Evolutionary conservation across 1,140 invertebrate genomes (phyloP).

Genomic region (Drosophila ogumai): DNA sequence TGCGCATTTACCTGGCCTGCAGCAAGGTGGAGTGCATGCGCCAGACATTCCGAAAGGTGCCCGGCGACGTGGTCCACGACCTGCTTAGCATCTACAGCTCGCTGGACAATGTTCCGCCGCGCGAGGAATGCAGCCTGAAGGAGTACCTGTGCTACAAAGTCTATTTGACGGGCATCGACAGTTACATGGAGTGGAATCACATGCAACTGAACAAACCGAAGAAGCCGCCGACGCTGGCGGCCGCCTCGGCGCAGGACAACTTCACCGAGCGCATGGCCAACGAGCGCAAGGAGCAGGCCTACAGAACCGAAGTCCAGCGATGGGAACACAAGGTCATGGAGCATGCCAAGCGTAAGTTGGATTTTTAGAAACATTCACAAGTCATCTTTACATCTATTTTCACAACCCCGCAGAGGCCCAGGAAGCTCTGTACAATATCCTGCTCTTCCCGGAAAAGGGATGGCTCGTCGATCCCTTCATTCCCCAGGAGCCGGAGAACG

Average conservation of each 20-base stretch:
- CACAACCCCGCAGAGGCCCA: slow-evolving; percentile 87
- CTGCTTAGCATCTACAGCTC: slow-evolving; percentile 87
- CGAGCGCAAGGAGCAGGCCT: slow-evolving; percentile 92
- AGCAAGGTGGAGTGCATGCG: slow-evolving; percentile 89
- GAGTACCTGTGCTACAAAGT: slow-evolving; percentile 92
- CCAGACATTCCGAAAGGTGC: slow-evolving; percentile 89
- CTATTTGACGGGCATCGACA: slow-evolving; percentile 93
- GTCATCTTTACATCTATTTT: no score
- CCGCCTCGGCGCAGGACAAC: slow-evolving; percentile 75
- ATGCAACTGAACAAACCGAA: slow-evolving; percentile 92
- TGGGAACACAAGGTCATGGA: slow-evolving; percentile 90
- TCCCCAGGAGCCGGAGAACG: slow-evolving; percentile 62
- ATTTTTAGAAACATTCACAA: no score
- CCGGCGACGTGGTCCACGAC: slow-evolving; percentile 88
- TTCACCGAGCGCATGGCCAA: slow-evolving; percentile 95
- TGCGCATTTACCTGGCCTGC: slow-evolving; percentile 91
- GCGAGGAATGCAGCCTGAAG: slow-evolving; percentile 87
- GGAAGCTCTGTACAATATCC: slow-evolving; percentile 93
- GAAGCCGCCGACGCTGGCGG: slow-evolving; percentile 86
- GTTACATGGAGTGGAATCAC: slow-evolving; percentile 95
- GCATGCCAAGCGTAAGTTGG: slow-evolving; percentile 87
- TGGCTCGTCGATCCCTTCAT: slow-evolving; percentile 92
- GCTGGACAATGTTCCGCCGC: slow-evolving; percentile 86
- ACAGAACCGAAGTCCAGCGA: slow-evolving; percentile 90
- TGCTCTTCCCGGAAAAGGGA: slow-evolving; percentile 94